Conservation (phyloP, 2,888 invertebrate genomes). For the Melieria omissa region DNA sequence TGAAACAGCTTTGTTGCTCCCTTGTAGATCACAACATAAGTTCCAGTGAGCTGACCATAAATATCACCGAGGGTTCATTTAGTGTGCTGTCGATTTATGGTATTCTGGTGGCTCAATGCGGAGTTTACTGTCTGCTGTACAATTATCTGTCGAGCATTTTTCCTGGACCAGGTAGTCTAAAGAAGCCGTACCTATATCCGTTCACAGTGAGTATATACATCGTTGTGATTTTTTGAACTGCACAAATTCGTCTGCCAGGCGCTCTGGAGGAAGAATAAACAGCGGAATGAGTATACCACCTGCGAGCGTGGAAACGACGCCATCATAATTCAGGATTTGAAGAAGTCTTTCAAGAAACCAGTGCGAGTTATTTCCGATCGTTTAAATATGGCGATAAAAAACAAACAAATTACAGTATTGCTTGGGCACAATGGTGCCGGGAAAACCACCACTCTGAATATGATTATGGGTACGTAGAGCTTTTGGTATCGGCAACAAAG, state of each 20-base stretch:
- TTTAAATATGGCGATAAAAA: slow-evolving; percentile 79
- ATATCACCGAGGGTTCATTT: slow-evolving; percentile 54
- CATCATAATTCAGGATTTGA: slow-evolving; percentile 59
- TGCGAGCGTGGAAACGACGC: slow-evolving; percentile 53
- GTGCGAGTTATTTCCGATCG: slow-evolving; percentile 73
- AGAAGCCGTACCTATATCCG: slow-evolving; percentile 74
- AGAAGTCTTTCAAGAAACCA: slow-evolving; percentile 56
- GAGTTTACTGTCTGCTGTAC: slow-evolving; percentile 59
- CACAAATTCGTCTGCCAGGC: slow-evolving; percentile 4
- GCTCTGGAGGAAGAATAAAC: slow-evolving; percentile 58
- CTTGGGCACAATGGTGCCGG: slow-evolving; percentile 91
- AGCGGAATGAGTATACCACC: slow-evolving; percentile 55
- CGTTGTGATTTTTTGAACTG: slow-evolving; percentile 47
- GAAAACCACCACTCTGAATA: slow-evolving; percentile 78
- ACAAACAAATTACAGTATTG: slow-evolving; percentile 86
- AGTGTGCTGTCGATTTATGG: slow-evolving; percentile 53
- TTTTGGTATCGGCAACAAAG: slow-evolving; percentile 41
- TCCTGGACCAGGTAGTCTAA: slow-evolving; percentile 78
- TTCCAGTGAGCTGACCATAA: slow-evolving; percentile 50
- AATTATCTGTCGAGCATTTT: slow-evolving; percentile 60
- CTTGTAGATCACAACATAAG: slow-evolving; percentile 55
- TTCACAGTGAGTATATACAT: slow-evolving; percentile 68
- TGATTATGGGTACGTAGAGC: slow-evolving; percentile 71
- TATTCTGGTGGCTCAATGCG: slow-evolving; percentile 53
- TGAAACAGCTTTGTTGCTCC: neutral